phyloP scores from a whole-genome alignment of 2,888 invertebrate species.

The Yponomeuta plumbellus region DNA sequence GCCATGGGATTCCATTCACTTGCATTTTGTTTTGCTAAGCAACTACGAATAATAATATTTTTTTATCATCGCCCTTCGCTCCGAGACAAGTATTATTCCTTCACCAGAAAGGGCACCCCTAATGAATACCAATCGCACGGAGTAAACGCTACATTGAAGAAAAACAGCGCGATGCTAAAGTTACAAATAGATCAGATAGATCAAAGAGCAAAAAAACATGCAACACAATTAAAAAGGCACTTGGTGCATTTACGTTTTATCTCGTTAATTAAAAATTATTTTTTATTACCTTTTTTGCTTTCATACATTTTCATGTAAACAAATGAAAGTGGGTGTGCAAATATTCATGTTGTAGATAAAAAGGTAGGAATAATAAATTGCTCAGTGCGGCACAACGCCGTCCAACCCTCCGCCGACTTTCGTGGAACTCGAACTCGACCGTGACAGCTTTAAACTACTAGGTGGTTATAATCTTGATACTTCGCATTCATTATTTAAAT shows the following conservation, averaged over 20 bases:
- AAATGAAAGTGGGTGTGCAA: background rate
- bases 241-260: background rate
- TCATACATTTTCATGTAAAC: background rate
- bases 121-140: background rate
- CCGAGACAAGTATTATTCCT: background rate
- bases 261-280: background rate
- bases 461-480: conserved; percentile 11
- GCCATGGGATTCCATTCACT: conserved; percentile 6
- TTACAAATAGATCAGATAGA: background rate
- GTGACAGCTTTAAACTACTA: conserved; percentile 5
- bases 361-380: background rate
- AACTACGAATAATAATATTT: background rate
- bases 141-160: background rate
- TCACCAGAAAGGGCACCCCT: background rate
- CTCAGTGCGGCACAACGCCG: background rate
- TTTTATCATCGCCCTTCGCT: background rate
- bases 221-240: background rate
- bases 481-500: background rate
- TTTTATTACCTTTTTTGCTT: background rate
- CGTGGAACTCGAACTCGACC: conserved; percentile 14
- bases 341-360: background rate
- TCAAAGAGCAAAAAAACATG: background rate
- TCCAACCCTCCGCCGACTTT: conserved; percentile 9
- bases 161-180: background rate
- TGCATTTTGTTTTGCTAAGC: background rate